Evolutionary conservation across 2,888 invertebrate species (phyloP).

Genomic region (Galeopsomyia nigrocyanea): DNA sequence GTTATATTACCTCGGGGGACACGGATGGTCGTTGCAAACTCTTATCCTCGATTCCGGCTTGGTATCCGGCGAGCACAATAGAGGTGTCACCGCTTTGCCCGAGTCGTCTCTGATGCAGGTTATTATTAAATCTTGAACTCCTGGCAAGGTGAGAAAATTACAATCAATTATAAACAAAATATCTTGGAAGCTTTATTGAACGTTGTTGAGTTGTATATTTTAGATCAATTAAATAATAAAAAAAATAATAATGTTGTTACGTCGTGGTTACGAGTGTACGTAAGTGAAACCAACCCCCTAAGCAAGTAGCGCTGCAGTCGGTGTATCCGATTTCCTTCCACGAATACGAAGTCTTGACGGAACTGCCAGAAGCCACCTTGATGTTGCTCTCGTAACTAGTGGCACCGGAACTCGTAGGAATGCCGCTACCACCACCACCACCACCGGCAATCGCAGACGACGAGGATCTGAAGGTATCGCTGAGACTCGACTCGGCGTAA

Average conservation of each 20-base stretch:
- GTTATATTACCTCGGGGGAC: slow-evolving; percentile 83
- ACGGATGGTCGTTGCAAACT: slow-evolving; percentile 95
- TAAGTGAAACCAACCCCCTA: slow-evolving; percentile 75
- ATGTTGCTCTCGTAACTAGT: slow-evolving; percentile 68
- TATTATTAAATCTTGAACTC: slow-evolving; percentile 85
- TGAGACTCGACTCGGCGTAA: slow-evolving; percentile 65
- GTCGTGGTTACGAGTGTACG: background rate
- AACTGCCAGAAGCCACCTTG: slow-evolving; percentile 77
- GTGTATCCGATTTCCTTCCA: slow-evolving; percentile 93
- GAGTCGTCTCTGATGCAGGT: slow-evolving; percentile 91
- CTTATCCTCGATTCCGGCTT: slow-evolving; percentile 90
- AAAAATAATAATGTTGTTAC: too few species aligned
- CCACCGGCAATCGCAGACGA: slow-evolving; percentile 52
- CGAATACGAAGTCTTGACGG: slow-evolving; percentile 85
- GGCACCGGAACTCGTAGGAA: slow-evolving; percentile 72
- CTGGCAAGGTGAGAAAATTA: slow-evolving; percentile 57
- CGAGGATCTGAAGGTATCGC: slow-evolving; percentile 62
- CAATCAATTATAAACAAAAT: background rate
- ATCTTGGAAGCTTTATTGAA: background rate
- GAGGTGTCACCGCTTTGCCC: slow-evolving; percentile 87
- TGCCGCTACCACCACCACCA: slow-evolving; percentile 68
- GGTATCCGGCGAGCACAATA: slow-evolving; percentile 87
- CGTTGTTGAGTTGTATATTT: too few species aligned
- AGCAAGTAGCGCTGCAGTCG: slow-evolving; percentile 93
- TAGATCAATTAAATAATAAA: too few species aligned